Evolutionary conservation across 2,797 vertebrate species (phyloP), one percentile per base, ranked within the genome.

Genomic region (Phylloscopus collybita): DNA sequence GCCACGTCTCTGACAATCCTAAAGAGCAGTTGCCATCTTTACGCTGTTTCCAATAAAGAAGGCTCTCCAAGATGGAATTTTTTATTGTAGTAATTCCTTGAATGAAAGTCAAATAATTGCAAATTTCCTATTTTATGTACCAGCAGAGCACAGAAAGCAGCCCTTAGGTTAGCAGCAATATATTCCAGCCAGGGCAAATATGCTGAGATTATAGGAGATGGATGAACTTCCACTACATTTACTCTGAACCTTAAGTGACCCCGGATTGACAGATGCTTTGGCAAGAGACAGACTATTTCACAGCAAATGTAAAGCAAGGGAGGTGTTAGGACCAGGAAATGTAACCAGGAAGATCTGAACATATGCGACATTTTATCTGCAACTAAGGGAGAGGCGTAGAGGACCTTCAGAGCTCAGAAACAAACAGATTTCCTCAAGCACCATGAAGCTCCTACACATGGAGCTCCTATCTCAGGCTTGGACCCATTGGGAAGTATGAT

Each of bases 191-290:
- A 73, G 53, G 47, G 26, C 16, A 85, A 78, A 80, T 56, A 86
- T 4, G 13, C 36, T 49, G 70, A 79, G 62, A 65, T 74, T 61
- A 89, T 16, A 60, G 49, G 70, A 93, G 60, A 93, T 19, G 40
- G 47, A 89, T 74, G 38, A 91, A 83, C 45, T 90, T 90, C 62
- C 64, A 57, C 42, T 73, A 53, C 34, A 36, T 90, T 90, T 70
- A 75, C 51, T 86, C 86, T 80, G 87, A 94, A 96, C 60, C 22
- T 65, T 50, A 85, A 76, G 45, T 38, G 47, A 92, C 47, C 51
- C 6, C 42, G 74, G 38, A 91, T 1, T 38, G 88, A 70, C 60
- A 92, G 51, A 81, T 23, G 66, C 56, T 92, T 75, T 92, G 56
- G 70, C 62, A 88, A 88, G 18, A 85, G 62, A 66, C 56, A 75